phyloP scores from a whole-genome alignment of 2,113 vertebrate genomes.

The Amphiprion percula region DNA sequence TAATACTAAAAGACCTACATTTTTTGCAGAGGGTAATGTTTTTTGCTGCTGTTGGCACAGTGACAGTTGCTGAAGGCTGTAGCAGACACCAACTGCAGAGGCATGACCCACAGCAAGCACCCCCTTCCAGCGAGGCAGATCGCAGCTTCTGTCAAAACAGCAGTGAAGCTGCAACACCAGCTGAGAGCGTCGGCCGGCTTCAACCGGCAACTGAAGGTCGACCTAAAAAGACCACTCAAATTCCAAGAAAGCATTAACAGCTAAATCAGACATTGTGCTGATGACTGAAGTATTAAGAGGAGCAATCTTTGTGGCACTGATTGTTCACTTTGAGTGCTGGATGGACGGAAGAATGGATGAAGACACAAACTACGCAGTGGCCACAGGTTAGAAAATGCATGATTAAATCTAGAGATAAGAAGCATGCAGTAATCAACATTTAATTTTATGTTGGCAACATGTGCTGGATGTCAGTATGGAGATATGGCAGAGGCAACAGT shows the following conservation, averaged over 20 bases:
- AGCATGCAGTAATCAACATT: background rate
- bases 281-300: background rate
- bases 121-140: conserved; percentile 33
- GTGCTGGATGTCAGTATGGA: background rate
- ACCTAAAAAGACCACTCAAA: conserved; percentile 7
- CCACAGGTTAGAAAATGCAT: background rate
- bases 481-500: background rate
- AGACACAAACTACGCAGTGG: background rate
- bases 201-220: conserved; percentile 45
- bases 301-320: background rate
- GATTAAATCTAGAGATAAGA: conserved; percentile 17
- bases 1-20: background rate
- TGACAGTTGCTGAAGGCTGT: conserved; percentile 18
- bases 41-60: conserved; percentile 20
- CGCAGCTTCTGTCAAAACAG: conserved; percentile 56
- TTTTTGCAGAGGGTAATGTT: background rate
- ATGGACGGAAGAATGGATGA: background rate
- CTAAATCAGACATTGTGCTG: background rate
- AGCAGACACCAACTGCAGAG: conserved; percentile 48
- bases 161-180: conserved; percentile 34
- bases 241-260: conserved; percentile 31
- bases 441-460: background rate
- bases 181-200: conserved; percentile 36
- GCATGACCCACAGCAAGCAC: conserved; percentile 38
- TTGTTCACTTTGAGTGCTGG: background rate